A percentile compares a stretch with the other conserved stretches of the same genome.
These are phyloP conservation scores for Athrips mouffetella DNA, from an alignment of 2,888 invertebrate genomes.

Conservation along the genomic window DNA sequence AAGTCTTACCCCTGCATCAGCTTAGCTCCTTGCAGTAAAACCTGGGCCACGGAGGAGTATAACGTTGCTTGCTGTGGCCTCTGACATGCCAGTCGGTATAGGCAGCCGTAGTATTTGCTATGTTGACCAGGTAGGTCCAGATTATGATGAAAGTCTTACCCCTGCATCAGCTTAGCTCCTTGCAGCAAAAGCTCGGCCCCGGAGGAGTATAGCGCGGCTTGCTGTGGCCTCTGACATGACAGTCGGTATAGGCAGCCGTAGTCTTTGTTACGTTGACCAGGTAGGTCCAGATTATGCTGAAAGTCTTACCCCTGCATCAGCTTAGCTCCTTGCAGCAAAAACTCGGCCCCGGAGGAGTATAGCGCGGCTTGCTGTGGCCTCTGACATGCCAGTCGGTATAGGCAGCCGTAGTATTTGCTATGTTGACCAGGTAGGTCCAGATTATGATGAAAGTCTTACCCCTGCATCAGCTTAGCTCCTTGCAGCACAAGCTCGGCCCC, in stretches of 20 bases:
- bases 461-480: conserved; percentile 82
- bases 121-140: too few relatives aligned
- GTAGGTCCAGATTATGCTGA: too few relatives aligned
- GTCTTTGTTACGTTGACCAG: conserved; percentile 80
- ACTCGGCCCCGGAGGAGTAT: conserved; percentile 87
- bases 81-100: conserved; percentile 87
- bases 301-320: conserved; percentile 82
- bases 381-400: conserved; percentile 68
- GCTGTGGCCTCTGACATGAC: conserved; percentile 85
- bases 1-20: conserved; percentile 79
- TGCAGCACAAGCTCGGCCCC: conserved; percentile 88
- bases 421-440: too few relatives aligned
- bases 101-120: too few relatives aligned
- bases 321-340: conserved; percentile 84
- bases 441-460: too few relatives aligned
- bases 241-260: too few relatives aligned
- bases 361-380: conserved; percentile 84
- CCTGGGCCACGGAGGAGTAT: conserved; percentile 87
- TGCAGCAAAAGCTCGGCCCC: conserved; percentile 88
- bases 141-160: too few relatives aligned
- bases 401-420: not conserved
- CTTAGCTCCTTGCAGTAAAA: conserved; percentile 84
- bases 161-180: conserved; percentile 82
- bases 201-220: conserved; percentile 85
- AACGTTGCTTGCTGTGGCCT: conserved; percentile 84